Evolutionary conservation across 2,888 invertebrate species (phyloP).

Genomic region (Xestia rhomboidea): DNA sequence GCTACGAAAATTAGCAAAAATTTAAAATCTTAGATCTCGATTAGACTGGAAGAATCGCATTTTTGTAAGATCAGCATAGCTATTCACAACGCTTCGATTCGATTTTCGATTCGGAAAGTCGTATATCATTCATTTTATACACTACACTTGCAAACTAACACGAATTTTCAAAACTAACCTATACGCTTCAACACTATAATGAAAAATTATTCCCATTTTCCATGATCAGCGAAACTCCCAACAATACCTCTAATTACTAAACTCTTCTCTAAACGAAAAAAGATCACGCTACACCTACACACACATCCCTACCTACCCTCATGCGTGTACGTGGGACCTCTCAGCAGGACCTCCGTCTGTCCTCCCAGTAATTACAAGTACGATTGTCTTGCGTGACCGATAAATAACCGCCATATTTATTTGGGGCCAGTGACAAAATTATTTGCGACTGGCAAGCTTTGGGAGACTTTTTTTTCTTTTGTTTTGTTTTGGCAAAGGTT

Average conservation of each 20-base stretch:
- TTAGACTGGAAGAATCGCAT: no score
- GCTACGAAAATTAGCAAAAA: no score
- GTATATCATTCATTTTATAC: no score
- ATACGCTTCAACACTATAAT: no score
- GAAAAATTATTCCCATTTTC: not conserved
- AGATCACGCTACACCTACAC: slow-evolving; percentile 27
- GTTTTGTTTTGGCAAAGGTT: slow-evolving; percentile 33
- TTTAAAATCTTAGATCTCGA: no score
- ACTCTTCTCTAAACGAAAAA: slow-evolving; percentile 32
- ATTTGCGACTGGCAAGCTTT: slow-evolving; percentile 63
- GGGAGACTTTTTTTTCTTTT: slow-evolving; percentile 32
- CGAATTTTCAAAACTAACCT: no score
- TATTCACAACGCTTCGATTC: no score
- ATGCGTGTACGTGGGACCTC: slow-evolving; percentile 61
- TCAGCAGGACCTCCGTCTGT: slow-evolving; percentile 72
- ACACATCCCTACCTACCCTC: slow-evolving; percentile 29
- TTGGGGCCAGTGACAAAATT: slow-evolving; percentile 74
- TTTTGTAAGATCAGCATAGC: no score
- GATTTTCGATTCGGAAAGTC: no score
- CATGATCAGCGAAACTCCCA: not conserved
- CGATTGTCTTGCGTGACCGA: slow-evolving; percentile 76
- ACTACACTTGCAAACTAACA: no score
- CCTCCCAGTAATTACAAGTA: slow-evolving; percentile 83
- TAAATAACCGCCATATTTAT: slow-evolving; percentile 80
- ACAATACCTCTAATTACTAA: slow-evolving; percentile 30